A percentile compares a stretch with the other conserved stretches of the same genome.
These are phyloP conservation scores for Hippolais icterina DNA, from an alignment of 2,113 vertebrate species.

Conservation along the genomic window DNA sequence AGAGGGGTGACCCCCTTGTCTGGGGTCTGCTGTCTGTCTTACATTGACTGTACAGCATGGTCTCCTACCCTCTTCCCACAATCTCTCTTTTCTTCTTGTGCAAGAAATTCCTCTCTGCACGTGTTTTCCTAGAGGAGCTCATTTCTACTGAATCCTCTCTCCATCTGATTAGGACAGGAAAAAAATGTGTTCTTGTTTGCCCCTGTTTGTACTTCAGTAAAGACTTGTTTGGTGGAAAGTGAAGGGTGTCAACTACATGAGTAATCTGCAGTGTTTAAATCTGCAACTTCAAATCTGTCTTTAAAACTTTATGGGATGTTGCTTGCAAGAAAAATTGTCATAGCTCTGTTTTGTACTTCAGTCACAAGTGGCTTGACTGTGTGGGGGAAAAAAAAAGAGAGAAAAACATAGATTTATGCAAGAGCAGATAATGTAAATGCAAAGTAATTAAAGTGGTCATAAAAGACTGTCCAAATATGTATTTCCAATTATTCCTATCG, in stretches of 20 bases:
- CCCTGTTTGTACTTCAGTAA: not conserved
- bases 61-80: not conserved
- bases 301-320: conserved; percentile 22
- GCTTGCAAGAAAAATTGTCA: not conserved
- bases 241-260: not conserved
- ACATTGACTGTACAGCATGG: rapidly evolving
- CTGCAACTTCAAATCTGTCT: conserved; percentile 1
- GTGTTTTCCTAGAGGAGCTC: not conserved
- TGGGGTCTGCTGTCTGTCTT: not conserved
- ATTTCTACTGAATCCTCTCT: not conserved
- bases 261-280: not conserved
- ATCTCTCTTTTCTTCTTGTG: not conserved
- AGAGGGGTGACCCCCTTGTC: not conserved
- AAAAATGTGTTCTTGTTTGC: not conserved
- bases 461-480: not conserved
- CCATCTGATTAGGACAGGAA: not conserved
- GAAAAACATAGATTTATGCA: not conserved
- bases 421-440: not conserved
- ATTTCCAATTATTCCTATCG: not conserved
- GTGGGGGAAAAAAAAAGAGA: not conserved
- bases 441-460: not conserved
- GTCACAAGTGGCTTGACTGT: not conserved
- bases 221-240: conserved; percentile 19
- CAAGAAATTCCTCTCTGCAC: not conserved
- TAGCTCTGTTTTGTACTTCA: not conserved